Conservation (phyloP, 2,888 invertebrate species). For the Dolichopus griseipennis region DNA sequence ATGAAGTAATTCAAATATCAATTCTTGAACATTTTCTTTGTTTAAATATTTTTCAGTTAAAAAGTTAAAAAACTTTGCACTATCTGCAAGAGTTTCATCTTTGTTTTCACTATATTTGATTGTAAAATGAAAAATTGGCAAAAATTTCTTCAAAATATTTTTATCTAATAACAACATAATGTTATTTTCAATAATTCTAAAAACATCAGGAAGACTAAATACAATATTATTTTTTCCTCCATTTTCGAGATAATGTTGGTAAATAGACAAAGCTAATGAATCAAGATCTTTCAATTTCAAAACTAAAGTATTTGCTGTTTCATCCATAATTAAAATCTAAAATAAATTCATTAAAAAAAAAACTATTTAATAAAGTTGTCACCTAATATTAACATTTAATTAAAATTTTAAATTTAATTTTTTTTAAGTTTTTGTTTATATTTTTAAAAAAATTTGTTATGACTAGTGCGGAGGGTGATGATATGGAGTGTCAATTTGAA, state of each 20-base stretch:
- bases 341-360: too few relatives aligned
- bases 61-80: background rate
- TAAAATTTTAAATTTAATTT: too few relatives aligned
- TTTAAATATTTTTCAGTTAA: background rate
- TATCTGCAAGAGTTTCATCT: background rate
- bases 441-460: too few relatives aligned
- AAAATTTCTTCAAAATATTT: background rate
- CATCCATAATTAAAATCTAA: background rate
- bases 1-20: constrained; percentile 8
- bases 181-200: background rate
- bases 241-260: background rate
- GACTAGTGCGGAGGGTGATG: too few relatives aligned
- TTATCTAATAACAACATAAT: background rate
- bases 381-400: too few relatives aligned
- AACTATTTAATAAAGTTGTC: too few relatives aligned
- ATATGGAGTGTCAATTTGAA: too few relatives aligned
- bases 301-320: background rate
- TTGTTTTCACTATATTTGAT: background rate
- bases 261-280: background rate
- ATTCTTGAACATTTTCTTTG: background rate
- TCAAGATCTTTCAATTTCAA: background rate
- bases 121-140: background rate
- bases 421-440: too few relatives aligned
- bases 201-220: background rate
- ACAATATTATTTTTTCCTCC: background rate